Conservation (phyloP, 2,113 vertebrate species). For the Paramormyrops kingsleyae region DNA sequence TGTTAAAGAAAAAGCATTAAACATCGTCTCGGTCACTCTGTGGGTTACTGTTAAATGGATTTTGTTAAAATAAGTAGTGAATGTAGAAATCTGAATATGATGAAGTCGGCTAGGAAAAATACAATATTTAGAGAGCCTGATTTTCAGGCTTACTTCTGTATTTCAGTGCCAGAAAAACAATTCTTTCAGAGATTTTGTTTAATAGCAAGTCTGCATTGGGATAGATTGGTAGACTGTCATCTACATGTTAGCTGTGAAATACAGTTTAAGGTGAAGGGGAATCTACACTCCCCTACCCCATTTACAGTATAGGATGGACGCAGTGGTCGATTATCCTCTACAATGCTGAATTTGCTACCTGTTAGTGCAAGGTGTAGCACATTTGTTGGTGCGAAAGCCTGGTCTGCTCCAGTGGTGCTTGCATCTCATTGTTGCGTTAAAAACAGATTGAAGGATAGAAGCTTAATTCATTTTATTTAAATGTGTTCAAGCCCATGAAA, state of each 20-base stretch:
- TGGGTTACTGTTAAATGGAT: not conserved
- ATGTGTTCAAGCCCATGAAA: not conserved
- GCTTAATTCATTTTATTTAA: conserved; percentile 10
- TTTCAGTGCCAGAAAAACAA: not conserved
- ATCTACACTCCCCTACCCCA: too few relatives aligned
- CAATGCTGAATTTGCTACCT: not conserved
- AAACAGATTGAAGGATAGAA: conserved; percentile 6
- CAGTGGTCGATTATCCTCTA: not conserved
- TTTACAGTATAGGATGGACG: not conserved
- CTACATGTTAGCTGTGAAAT: not conserved
- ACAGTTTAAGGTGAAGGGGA: not conserved
- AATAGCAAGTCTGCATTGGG: not conserved
- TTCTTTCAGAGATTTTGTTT: not conserved
- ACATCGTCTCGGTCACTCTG: not conserved
- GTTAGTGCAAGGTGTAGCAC: not conserved
- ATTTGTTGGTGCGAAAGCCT: not conserved
- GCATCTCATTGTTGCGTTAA: not conserved
- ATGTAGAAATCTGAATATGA: not conserved
- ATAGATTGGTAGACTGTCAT: not conserved
- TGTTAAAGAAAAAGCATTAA: not conserved
- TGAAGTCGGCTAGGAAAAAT: not conserved
- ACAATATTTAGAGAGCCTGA: not conserved
- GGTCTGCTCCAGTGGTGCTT: not conserved
- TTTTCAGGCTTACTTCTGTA: not conserved
- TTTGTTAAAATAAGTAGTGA: not conserved